A percentile compares a stretch with the other conserved stretches of the same genome.
phyloP scores from a whole-genome alignment of 2,888 invertebrate genomes.

The Zeuzera pyrina region DNA sequence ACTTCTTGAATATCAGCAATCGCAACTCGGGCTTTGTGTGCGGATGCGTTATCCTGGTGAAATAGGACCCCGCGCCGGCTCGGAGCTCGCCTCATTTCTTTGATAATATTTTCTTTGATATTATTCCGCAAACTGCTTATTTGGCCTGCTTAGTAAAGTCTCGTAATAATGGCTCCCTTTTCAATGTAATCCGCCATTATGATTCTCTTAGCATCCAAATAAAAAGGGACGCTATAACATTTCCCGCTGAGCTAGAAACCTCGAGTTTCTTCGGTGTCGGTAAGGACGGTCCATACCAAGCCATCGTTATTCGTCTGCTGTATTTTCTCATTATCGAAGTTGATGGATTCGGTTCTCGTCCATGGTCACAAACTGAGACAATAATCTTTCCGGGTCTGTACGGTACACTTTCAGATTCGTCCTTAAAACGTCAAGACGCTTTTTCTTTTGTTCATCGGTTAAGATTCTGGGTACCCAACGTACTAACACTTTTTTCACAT shows the following conservation, averaged over 20 bases:
- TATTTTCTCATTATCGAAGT: too few relatives aligned
- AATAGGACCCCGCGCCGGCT: constrained; percentile 4
- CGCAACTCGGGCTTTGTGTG: constrained; percentile 14
- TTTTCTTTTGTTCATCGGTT: constrained; percentile 16
- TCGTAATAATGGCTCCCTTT: constrained; percentile 4
- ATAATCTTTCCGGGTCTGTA: too few relatives aligned
- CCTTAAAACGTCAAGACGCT: constrained; percentile 14
- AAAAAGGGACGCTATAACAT: constrained; percentile 13
- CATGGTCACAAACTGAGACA: too few relatives aligned
- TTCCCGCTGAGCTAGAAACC: constrained; percentile 2
- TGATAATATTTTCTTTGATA: too few relatives aligned
- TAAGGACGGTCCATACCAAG: too few relatives aligned
- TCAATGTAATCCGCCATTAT: constrained; percentile 10
- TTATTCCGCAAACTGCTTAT: constrained; percentile 1
- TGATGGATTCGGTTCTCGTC: too few relatives aligned
- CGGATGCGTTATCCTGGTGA: constrained; percentile 14
- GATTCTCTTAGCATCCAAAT: constrained; percentile 9
- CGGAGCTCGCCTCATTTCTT: too few relatives aligned
- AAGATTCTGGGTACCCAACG: constrained; percentile 19
- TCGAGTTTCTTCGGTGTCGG: background rate
- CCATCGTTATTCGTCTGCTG: too few relatives aligned
- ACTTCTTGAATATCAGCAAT: constrained; percentile 16
- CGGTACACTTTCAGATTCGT: constrained; percentile 3
- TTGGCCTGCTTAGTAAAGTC: constrained; percentile 7
- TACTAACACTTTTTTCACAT: constrained; percentile 14